Percentiles rank a stretch among this genome's conserved stretches.
Conservation (phyloP, 2,113 vertebrate genomes). For the Prinia subflava region DNA sequence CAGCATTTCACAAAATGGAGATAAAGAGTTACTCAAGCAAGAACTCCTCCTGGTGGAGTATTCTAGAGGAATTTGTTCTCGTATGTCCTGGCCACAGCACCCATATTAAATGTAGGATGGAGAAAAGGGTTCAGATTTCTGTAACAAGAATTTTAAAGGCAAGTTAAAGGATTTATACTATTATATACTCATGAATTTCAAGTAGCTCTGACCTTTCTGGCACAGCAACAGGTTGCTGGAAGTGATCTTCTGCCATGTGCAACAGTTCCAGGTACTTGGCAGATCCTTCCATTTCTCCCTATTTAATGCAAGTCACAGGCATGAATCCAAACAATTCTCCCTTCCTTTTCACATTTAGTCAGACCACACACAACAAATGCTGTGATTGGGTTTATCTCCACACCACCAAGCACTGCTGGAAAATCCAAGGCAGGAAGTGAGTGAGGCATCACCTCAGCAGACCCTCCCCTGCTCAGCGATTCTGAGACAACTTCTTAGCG, state of each 20-base stretch:
- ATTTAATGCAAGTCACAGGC: neutral
- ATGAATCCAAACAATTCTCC: neutral
- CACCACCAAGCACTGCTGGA: neutral
- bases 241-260: conserved; percentile 87
- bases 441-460: neutral
- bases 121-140: neutral
- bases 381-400: neutral
- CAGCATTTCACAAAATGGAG: neutral
- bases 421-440: neutral
- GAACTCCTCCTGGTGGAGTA: neutral
- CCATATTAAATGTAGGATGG: neutral
- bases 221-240: conserved; percentile 78
- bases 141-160: neutral
- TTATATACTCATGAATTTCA: neutral
- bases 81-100: neutral
- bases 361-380: neutral
- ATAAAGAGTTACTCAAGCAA: neutral
- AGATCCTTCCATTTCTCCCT: conserved; percentile 91
- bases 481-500: neutral
- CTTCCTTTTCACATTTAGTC: neutral
- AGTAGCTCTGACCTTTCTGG: conserved; percentile 75
- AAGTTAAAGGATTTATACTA: neutral
- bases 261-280: conserved; percentile 74
- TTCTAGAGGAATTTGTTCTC: neutral
- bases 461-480: neutral